Base-by-base conservation (phyloP, 1,140 invertebrate genomes). In the Ruditapes philippinarum region DNA sequence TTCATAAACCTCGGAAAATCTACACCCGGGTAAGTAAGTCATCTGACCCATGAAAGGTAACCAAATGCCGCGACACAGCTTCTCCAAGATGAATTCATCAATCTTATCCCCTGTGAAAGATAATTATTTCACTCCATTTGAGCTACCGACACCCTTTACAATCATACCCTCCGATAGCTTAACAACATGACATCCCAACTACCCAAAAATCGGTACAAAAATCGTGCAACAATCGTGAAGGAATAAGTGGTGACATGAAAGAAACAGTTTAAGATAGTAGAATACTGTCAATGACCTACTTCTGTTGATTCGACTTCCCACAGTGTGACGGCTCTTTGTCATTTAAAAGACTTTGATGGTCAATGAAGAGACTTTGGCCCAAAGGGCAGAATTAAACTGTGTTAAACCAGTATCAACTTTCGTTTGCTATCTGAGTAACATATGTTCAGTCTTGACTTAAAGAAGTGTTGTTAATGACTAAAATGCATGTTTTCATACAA, bases 11-110 rank as follows among this genome's bases (percentile, higher is more conserved):
- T n/a, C n/a, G n/a, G n/a, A n/a, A n/a, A n/a, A n/a, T n/a, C n/a
- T n/a, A n/a, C n/a, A n/a, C n/a, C n/a, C n/a, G n/a, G n/a, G n/a
- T n/a, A 70, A 70, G 31, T 38, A 36, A 38, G 65, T 19, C 28
- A 70, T 28, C 65, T 17, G 65, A 70, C 65, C 65, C 31, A 1
- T 17, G 36, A 70, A 0, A 4, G 9, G 65, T 38, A 70, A 70
- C 7, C n/a, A 17, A 33, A 70, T 33, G 22, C 65, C 33, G 28
- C 14, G 38, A 9, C 65, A 38, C 65, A 70, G 57, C 65, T 38
- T 31, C 65, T 70, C 38, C 33, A 70, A 12, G 65, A 70, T 70
- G 33, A 70, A 70, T 70, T 70, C 65, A 70, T 70, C 65, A 70
- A 38, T 70, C 65, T 40, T 70, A 25, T 70, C 65, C 65, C 14